These are phyloP conservation scores for Thermophis baileyi DNA, from an alignment of 2,113 vertebrate species.

Conservation along the genomic window DNA sequence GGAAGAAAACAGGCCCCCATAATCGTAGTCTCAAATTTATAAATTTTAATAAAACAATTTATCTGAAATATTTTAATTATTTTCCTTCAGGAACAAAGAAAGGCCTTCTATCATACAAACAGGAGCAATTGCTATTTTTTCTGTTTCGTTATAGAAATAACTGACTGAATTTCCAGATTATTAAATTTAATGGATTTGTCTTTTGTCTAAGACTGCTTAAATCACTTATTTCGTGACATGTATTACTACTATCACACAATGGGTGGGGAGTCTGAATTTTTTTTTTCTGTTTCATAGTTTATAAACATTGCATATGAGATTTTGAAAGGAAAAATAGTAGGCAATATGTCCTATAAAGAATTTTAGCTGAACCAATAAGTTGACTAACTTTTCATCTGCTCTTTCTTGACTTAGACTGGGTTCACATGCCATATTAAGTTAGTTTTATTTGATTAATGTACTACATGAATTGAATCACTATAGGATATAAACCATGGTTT, in stretches of 20 bases:
- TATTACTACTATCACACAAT: not conserved
- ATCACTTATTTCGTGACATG: not conserved
- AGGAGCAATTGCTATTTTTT: not conserved
- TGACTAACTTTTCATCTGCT: not conserved
- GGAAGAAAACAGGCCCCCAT: not conserved
- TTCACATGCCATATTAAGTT: not conserved
- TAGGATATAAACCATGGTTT: not conserved
- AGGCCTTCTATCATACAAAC: not conserved
- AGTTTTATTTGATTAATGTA: not conserved
- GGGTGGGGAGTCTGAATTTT: not conserved
- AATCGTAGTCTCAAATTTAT: not conserved
- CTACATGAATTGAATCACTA: not conserved
- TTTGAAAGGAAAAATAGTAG: not conserved
- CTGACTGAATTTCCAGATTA: not conserved
- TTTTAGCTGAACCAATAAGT: not conserved
- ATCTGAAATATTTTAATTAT: not conserved
- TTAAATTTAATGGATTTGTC: not conserved
- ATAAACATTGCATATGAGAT: not conserved
- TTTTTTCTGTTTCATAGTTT: not conserved
- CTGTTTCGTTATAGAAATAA: not conserved
- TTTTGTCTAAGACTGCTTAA: not conserved
- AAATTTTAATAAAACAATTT: not conserved
- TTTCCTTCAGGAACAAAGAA: not conserved
- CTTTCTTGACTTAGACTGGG: not conserved
- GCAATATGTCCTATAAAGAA: not conserved